Percentiles rank a stretch among this genome's conserved stretches.
Conservation (phyloP, 2,888 invertebrate species). For the Cantharis nigra region DNA sequence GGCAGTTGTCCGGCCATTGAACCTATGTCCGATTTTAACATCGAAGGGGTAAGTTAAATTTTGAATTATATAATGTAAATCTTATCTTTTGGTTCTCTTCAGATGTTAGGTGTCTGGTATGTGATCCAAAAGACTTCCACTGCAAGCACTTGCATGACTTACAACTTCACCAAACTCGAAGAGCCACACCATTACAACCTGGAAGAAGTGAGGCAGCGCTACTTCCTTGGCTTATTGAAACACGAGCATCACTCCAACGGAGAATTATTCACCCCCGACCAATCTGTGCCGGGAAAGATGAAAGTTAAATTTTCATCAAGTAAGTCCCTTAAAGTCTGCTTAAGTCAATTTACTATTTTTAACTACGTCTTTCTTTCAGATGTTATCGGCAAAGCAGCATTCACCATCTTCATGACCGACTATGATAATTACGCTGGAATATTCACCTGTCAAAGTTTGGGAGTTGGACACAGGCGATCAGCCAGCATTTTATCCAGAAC, state of each 20-base stretch:
- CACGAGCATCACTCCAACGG: slow-evolving; percentile 83
- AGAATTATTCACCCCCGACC: slow-evolving; percentile 66
- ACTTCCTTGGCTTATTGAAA: slow-evolving; percentile 68
- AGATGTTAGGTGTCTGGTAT: slow-evolving; percentile 82
- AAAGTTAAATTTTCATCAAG: slow-evolving; percentile 78
- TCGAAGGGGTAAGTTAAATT: slow-evolving; percentile 66
- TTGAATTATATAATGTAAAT: neutral
- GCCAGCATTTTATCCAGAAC: slow-evolving; percentile 80
- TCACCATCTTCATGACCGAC: slow-evolving; percentile 75
- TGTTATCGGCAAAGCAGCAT: slow-evolving; percentile 74
- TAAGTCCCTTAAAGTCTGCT: slow-evolving; percentile 57
- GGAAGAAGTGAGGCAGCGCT: slow-evolving; percentile 75
- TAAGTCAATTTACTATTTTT: neutral
- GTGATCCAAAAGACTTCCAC: slow-evolving; percentile 84
- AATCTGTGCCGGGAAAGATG: slow-evolving; percentile 72
- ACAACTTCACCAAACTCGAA: slow-evolving; percentile 73
- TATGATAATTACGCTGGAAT: slow-evolving; percentile 75
- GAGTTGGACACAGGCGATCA: slow-evolving; percentile 76
- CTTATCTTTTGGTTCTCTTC: slow-evolving; percentile 33
- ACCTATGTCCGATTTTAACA: slow-evolving; percentile 73
- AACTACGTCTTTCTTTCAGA: slow-evolving; percentile 55
- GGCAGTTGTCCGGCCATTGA: slow-evolving; percentile 76
- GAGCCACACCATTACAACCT: slow-evolving; percentile 72
- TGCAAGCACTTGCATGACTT: slow-evolving; percentile 76
- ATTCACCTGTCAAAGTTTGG: slow-evolving; percentile 78